phyloP scores from a whole-genome alignment of 2,888 invertebrate species.

The Himalopsyche tibetana region DNA sequence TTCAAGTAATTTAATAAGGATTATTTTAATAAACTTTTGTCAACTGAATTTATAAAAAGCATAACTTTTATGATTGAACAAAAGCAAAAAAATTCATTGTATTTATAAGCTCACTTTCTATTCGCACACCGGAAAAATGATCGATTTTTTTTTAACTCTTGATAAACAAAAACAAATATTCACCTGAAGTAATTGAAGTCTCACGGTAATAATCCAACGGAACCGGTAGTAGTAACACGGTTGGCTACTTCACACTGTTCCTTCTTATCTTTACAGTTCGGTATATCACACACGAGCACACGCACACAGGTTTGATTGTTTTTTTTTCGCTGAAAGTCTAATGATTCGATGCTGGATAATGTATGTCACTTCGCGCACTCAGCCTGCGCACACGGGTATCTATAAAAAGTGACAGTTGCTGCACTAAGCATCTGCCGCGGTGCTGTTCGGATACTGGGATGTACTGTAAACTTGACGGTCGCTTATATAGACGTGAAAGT shows the following conservation, averaged over 20 bases:
- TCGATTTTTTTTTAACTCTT: no score
- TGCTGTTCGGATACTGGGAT: slow-evolving; percentile 60
- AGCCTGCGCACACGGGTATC: slow-evolving; percentile 48
- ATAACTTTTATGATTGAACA: no score
- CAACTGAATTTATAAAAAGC: no score
- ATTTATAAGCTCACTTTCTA: no score
- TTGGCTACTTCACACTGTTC: slow-evolving; percentile 59
- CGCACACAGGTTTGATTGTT: slow-evolving; percentile 46
- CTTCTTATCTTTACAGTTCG: slow-evolving; percentile 47
- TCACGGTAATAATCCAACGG: slow-evolving; percentile 63
- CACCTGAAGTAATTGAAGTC: slow-evolving; percentile 60
- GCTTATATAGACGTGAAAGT: slow-evolving; percentile 66
- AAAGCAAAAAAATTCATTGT: no score
- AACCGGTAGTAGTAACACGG: slow-evolving; percentile 59
- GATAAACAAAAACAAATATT: slow-evolving; percentile 50
- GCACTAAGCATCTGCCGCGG: slow-evolving; percentile 52
- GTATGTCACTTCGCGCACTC: slow-evolving; percentile 45
- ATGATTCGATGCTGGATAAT: background rate
- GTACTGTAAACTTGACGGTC: slow-evolving; percentile 50
- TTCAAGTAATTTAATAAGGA: no score
- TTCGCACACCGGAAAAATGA: no score
- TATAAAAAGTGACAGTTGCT: slow-evolving; percentile 56
- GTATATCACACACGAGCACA: slow-evolving; percentile 51
- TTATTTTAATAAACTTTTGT: no score
- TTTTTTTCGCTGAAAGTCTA: background rate